Conservation (phyloP, 2,888 invertebrate species). For the Phengaris arion region DNA sequence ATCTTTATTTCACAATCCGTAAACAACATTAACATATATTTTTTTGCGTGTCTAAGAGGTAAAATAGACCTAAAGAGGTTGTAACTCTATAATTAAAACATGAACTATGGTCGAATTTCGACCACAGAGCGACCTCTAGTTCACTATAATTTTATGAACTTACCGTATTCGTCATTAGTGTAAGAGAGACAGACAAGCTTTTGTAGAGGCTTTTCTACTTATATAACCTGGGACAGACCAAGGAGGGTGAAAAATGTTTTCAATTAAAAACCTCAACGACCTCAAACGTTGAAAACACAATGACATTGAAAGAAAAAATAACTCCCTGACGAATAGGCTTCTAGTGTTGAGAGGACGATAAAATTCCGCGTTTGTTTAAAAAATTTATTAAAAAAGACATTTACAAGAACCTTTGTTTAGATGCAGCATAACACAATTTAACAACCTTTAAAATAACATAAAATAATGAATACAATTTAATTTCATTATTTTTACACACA, state of each 20-base stretch:
- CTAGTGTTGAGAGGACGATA: background rate
- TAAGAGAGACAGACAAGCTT: background rate
- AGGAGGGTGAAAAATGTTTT: slow-evolving; percentile 6
- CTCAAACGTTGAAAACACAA: slow-evolving; percentile 22
- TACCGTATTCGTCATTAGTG: background rate
- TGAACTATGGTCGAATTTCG: no score
- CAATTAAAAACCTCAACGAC: slow-evolving; percentile 22
- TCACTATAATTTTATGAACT: background rate
- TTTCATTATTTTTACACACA: no score
- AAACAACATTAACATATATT: no score
- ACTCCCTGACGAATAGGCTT: slow-evolving; percentile 5
- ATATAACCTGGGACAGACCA: slow-evolving; percentile 1
- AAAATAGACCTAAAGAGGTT: no score
- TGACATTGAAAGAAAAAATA: slow-evolving; percentile 17
- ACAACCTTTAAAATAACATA: no score
- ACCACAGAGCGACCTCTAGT: no score
- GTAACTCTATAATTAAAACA: no score
- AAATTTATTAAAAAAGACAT: background rate
- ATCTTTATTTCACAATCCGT: no score
- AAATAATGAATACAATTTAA: no score
- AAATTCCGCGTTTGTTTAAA: background rate
- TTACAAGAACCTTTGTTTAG: background rate
- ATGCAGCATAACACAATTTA: no score
- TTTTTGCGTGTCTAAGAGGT: no score
- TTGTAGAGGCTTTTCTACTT: background rate